Base-by-base conservation (phyloP, 2,888 invertebrate species). In the Orchesellides sinensis region DNA sequence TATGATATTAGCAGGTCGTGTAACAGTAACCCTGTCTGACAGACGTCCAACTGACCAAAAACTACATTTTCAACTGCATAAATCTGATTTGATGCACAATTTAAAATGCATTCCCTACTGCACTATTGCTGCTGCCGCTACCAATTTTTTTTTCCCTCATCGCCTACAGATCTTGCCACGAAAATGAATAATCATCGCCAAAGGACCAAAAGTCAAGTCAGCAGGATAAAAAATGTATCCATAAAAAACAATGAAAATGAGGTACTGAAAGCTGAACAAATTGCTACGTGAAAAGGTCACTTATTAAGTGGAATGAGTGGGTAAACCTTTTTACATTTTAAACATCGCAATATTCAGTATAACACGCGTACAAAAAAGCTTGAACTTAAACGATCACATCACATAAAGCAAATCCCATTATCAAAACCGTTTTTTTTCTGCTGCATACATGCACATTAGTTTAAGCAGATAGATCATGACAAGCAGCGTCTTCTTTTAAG, bases 191-290 rank as follows among this genome's bases (percentile, higher is more conserved):
- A 63, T 63, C 63, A 21, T 45, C 21, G 14, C 23, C 29, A 27
- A 35, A 40, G 21, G 63, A 10, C 17, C 23, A 63, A 63, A 63
- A 69, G 32, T 54, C 69, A 35, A 29, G 52, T 69, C 54, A 69
- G 32, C 52, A 27, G 68, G 29, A 68, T 29, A 68, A 70, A 72
- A 72, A 72, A 54, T 23, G 6, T 2, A 40, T 40, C n/a, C 40
- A 40, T 21, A 12, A 21, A 69, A 25, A 63, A 63, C 45, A 63
- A 35, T 40, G 25, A 35, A 63, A 45, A 63, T 40, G 40, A 66
- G 63, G 49, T 23, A 49, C 17, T 61, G 73, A 73, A 73, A 73
- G 47, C 21, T 63, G 6, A 14, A 73, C 73, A 73, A 73, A 73
- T 61, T 63, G 73, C 49, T 49, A 12, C 32, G n/a, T n/a, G 63